These are phyloP conservation scores for Hippoglossus stenolepis DNA, from an alignment of 2,113 vertebrate species.

Conservation along the genomic window DNA sequence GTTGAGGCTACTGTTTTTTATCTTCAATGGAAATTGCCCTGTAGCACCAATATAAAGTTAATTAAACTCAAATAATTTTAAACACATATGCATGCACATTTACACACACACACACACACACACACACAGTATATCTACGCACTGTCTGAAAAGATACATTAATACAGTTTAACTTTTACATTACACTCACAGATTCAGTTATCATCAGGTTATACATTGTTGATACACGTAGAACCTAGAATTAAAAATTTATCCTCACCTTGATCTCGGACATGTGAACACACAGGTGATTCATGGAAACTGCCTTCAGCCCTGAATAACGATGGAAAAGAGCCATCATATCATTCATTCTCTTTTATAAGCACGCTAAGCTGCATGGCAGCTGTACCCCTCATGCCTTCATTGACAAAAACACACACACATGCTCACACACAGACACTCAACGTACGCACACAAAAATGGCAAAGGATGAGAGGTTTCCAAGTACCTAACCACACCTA, in stretches of 20 bases:
- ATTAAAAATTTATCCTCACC: constrained; percentile 9
- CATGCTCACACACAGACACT: neutral
- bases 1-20: neutral
- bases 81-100: neutral
- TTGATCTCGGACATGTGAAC: constrained; percentile 21
- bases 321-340: constrained; percentile 19
- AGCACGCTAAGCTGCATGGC: constrained; percentile 48
- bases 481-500: constrained; percentile 52
- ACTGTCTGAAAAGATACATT: no score
- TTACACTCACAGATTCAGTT: neutral
- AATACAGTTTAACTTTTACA: no score
- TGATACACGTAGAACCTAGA: neutral
- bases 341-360: constrained; percentile 51
- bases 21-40: constrained; percentile 16
- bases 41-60: neutral
- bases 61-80: constrained; percentile 13
- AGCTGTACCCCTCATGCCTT: constrained; percentile 59
- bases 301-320: constrained; percentile 34
- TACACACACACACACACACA: neutral
- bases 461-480: constrained; percentile 65
- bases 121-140: no score
- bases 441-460: constrained; percentile 31
- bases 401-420: constrained; percentile 45
- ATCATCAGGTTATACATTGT: neutral
- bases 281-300: constrained; percentile 39